Conservation (phyloP, 2,888 invertebrate genomes). For the Hyalella azteca region DNA sequence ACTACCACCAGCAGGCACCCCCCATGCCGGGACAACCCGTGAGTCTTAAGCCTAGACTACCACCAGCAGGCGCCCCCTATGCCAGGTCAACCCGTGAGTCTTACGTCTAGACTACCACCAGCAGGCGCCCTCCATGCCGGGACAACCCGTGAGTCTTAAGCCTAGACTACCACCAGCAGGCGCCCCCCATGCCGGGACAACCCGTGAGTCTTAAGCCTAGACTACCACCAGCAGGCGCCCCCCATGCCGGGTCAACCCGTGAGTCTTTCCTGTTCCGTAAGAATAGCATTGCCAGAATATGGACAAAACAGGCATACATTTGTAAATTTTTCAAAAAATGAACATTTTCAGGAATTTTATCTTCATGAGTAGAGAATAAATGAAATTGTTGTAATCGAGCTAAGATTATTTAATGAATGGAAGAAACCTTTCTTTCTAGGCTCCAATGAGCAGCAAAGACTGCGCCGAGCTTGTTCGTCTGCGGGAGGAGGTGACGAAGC, state of each 20-base stretch:
- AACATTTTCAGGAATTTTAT: too few species aligned
- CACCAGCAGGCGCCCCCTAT: slow-evolving; percentile 68
- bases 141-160: slow-evolving; percentile 40
- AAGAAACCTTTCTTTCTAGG: background rate
- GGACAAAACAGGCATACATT: too few species aligned
- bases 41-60: slow-evolving; percentile 69
- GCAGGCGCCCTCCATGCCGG: slow-evolving; percentile 29
- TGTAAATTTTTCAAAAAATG: too few species aligned
- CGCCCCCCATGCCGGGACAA: slow-evolving; percentile 18
- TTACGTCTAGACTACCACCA: slow-evolving; percentile 54
- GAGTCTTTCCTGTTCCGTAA: too few species aligned
- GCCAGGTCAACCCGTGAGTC: slow-evolving; percentile 59
- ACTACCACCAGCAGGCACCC: slow-evolving; percentile 46
- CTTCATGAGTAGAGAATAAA: too few species aligned
- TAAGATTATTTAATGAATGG: too few species aligned
- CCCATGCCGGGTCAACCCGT: too few species aligned
- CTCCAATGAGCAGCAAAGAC: slow-evolving; percentile 3
- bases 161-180: slow-evolving; percentile 50
- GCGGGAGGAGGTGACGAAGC: slow-evolving; percentile 62
- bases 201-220: too few species aligned
- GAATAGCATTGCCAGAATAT: too few species aligned
- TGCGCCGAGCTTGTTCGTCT: slow-evolving; percentile 61
- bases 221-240: too few species aligned
- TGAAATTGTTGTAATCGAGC: too few species aligned
- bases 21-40: slow-evolving; percentile 14